Conservation (phyloP, 1,140 invertebrate species). For the Latrodectus geometricus region DNA sequence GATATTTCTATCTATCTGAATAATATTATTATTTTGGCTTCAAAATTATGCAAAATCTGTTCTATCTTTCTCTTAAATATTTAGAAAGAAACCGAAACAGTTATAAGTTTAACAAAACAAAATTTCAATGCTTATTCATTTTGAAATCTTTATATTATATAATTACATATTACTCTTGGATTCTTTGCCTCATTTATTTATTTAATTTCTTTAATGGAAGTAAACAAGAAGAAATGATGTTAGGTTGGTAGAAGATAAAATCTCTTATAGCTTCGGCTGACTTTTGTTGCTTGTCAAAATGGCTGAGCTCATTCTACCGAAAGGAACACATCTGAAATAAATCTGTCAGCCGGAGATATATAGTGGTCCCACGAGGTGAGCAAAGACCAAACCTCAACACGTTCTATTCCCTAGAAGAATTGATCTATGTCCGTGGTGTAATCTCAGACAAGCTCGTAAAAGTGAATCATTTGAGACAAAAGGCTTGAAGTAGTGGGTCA, state of each 20-base stretch:
- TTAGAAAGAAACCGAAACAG: too few relatives aligned
- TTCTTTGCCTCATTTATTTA: too few relatives aligned
- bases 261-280: neutral
- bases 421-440: neutral
- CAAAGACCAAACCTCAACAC: conserved; percentile 17
- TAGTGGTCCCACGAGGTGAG: neutral
- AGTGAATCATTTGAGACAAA: conserved; percentile 27
- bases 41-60: too few relatives aligned
- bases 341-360: neutral
- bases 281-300: neutral
- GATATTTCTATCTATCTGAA: too few relatives aligned
- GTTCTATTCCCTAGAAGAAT: neutral
- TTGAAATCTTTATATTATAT: too few relatives aligned
- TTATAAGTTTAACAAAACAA: too few relatives aligned
- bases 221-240: too few relatives aligned
- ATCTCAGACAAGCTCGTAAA: conserved; percentile 12
- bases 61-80: too few relatives aligned
- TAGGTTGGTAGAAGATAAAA: neutral
- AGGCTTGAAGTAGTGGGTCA: conserved; percentile 6
- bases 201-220: too few relatives aligned
- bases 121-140: too few relatives aligned
- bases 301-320: neutral
- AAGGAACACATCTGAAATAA: neutral
- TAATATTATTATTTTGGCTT: too few relatives aligned
- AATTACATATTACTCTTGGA: too few relatives aligned